Conservation (phyloP, 2,888 invertebrate genomes). For the Aporophyla nigra region DNA sequence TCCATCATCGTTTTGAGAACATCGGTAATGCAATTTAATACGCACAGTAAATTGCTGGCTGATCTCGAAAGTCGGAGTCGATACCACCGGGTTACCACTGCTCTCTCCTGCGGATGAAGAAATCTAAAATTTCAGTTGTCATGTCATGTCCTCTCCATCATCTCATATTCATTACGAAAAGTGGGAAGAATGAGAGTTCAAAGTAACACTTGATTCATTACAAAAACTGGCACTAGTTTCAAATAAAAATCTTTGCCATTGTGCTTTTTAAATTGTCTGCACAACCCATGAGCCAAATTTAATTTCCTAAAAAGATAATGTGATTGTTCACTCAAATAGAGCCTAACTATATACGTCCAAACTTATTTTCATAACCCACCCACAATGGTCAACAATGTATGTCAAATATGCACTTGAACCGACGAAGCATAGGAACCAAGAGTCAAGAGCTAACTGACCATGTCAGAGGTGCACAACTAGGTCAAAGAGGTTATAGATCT, state of each 20-base stretch:
- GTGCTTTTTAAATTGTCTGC: not conserved
- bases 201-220: not conserved
- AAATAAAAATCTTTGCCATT: not conserved
- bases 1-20: too few species aligned
- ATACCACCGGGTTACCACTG: too few species aligned
- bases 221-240: not conserved
- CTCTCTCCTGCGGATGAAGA: not conserved
- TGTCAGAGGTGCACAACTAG: conserved; percentile 24
- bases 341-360: not conserved
- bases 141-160: not conserved
- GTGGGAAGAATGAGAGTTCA: not conserved
- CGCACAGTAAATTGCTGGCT: too few species aligned
- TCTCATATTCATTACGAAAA: not conserved
- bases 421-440: conserved; percentile 6
- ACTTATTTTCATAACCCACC: conserved; percentile 35
- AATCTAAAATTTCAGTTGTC: too few species aligned
- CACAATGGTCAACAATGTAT: conserved; percentile 20
- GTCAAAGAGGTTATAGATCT: conserved; percentile 31
- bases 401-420: conserved; percentile 37
- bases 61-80: too few species aligned
- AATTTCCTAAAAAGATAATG: not conserved
- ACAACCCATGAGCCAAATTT: not conserved
- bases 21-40: too few species aligned
- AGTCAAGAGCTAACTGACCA: conserved; percentile 42
- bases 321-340: conserved; percentile 2